Evolutionary conservation across 1,140 invertebrate species (phyloP), one percentile per base, ranked within the genome.

Genomic region (Helicoverpa armigera): DNA sequence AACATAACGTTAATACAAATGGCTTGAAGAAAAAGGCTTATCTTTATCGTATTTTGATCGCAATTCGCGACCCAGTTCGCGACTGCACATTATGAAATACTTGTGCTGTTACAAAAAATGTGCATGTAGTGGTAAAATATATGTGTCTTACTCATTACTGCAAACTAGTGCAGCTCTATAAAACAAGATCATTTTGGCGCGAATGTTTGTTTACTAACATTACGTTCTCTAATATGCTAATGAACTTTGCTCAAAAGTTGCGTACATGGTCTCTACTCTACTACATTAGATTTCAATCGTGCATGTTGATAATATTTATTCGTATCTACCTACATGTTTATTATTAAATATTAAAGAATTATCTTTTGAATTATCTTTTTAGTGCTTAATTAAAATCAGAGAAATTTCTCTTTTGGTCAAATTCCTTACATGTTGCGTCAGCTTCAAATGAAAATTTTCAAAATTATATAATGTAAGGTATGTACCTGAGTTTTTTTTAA

Each of bases 11-110:
- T 56, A 1, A 69, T 43, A 43, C 35, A 79, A 70, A 29, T 31
- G 65, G 16, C 9, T 31, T 18, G 12, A 79, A 70, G 63, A 53
- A 79, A 72, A 69, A 48, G 63, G 31, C 31, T 58, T 48, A 79
- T 69, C 51, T 79, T 79, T 79, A 70, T 79, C 65, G 65, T 18
- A 16, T 51, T 48, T 67, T 23, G 76, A 79, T 79, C 65, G 65
- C 43, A 43, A 50, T 50, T 69, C 65, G 65, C 76, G 65, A 85
- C 83, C 85, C 72, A 87, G 65, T 84, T 87, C 23, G 29, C 14
- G 83, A 82, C 79, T 67, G 54, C 81, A 85, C 63, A 82, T 81
- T 80, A 77, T 80, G 69, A 81, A 77, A 85, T 83, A 67, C n/a
- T 50, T 58, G 31, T 18, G 18, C 11, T 48, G 18, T 61, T 18